These are phyloP conservation scores for Rhyacophila brunnea DNA, from an alignment of 1,140 invertebrate species.

Conservation along the genomic window DNA sequence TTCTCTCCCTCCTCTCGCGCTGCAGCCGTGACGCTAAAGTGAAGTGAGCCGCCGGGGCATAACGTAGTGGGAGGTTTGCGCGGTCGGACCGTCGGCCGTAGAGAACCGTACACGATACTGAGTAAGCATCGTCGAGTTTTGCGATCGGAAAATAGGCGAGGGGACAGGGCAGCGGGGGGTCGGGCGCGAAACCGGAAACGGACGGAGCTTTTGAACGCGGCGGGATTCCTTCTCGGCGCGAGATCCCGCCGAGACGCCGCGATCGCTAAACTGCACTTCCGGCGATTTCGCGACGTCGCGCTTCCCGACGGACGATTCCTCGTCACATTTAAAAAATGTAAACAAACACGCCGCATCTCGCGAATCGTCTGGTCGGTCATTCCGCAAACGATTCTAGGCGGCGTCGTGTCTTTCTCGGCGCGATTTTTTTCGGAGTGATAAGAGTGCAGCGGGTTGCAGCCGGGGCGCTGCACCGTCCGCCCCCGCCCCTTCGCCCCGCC, in stretches of 20 bases:
- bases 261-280: constrained; percentile 29
- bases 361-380: too few relatives aligned
- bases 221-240: too few relatives aligned
- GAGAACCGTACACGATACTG: too few relatives aligned
- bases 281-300: background rate
- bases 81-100: constrained; percentile 24
- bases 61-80: constrained; percentile 27
- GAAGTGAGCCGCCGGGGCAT: constrained; percentile 27
- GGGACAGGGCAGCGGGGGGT: background rate
- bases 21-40: constrained; percentile 21
- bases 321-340: background rate
- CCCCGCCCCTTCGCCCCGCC: constrained; percentile 28
- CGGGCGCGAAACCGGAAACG: background rate
- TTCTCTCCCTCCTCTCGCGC: constrained; percentile 19
- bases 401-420: constrained; percentile 29
- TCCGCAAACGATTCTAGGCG: constrained; percentile 32
- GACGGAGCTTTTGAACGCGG: too few relatives aligned
- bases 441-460: constrained; percentile 21
- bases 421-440: constrained; percentile 2
- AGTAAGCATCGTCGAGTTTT: too few relatives aligned
- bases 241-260: constrained; percentile 38
- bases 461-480: constrained; percentile 20
- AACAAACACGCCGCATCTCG: too few relatives aligned
- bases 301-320: background rate
- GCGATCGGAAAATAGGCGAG: background rate